A percentile compares a stretch with the other conserved stretches of the same genome.
Conservation (phyloP, 2,888 invertebrate genomes). For the Protophormia terraenovae region DNA sequence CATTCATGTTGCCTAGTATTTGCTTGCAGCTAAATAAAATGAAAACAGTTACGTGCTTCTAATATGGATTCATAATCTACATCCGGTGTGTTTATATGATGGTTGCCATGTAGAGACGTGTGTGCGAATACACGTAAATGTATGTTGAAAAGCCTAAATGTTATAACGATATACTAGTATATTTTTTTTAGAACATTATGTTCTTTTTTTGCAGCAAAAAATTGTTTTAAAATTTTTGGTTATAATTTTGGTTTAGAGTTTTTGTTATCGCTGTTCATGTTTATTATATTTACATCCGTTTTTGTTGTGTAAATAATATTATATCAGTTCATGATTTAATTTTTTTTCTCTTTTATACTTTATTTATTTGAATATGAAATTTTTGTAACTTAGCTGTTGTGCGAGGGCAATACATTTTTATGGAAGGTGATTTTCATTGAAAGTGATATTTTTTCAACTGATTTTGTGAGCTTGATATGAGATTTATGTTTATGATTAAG, state of each 20-base stretch:
- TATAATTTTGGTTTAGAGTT: constrained; percentile 47
- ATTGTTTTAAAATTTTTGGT: constrained; percentile 47
- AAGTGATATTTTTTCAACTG: too few relatives aligned
- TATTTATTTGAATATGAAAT: not conserved
- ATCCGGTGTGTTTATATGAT: constrained; percentile 43
- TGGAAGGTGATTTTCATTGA: not conserved
- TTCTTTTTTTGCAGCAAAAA: constrained; percentile 16
- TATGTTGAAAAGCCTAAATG: constrained; percentile 58
- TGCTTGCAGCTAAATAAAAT: constrained; percentile 22
- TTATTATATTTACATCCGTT: constrained; percentile 53
- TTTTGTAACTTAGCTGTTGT: not conserved
- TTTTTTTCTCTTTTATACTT: not conserved
- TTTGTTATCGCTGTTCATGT: constrained; percentile 26
- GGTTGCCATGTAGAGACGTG: not conserved
- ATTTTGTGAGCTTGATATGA: too few relatives aligned
- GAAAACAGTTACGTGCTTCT: constrained; percentile 52
- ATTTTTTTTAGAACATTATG: not conserved
- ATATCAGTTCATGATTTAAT: constrained; percentile 19
- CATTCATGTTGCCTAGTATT: not conserved
- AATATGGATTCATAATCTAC: constrained; percentile 53
- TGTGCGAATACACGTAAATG: not conserved
- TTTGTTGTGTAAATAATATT: constrained; percentile 21
- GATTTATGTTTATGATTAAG: too few relatives aligned
- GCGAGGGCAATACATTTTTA: not conserved
- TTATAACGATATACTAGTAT: constrained; percentile 44